phyloP scores from a whole-genome alignment of 2,797 vertebrate genomes.

The Xenopus petersii region DNA sequence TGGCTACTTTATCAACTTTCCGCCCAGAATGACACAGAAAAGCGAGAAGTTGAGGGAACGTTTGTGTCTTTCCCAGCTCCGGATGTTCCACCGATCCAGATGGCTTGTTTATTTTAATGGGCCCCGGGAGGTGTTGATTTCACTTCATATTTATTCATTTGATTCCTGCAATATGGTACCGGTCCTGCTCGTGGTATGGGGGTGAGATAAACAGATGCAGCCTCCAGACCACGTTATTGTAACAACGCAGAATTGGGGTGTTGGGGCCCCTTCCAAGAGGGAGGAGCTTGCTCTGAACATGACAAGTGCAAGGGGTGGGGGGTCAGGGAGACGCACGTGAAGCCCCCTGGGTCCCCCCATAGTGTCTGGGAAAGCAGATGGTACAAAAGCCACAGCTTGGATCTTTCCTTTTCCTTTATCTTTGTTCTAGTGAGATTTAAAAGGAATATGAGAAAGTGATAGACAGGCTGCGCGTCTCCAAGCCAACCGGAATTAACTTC shows the following conservation, averaged over 20 bases:
- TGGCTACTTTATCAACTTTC: neutral
- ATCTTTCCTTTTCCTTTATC: too few species aligned
- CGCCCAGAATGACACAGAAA: neutral
- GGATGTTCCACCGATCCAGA: slow-evolving; percentile 21
- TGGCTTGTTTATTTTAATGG: neutral
- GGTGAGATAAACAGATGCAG: slow-evolving; percentile 6
- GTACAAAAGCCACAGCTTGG: neutral
- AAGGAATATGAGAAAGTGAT: too few species aligned
- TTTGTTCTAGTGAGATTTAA: too few species aligned
- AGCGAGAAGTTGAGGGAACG: neutral
- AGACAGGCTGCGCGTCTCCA: neutral
- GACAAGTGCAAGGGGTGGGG: slow-evolving; percentile 1
- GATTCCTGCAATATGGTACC: slow-evolving; percentile 16
- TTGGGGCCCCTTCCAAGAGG: neutral
- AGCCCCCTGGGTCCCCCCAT: neutral
- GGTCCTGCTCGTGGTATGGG: neutral
- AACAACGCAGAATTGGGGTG: neutral
- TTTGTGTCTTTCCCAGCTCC: neutral
- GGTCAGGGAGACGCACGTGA: slow-evolving; percentile 1
- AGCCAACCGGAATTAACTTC: neutral
- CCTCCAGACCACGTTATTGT: neutral
- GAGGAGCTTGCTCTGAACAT: slow-evolving; percentile 8
- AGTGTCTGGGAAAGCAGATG: slow-evolving; percentile 22
- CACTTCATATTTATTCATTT: neutral
- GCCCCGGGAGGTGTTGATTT: neutral